Evolutionary conservation across 2,888 invertebrate species (phyloP).

Genomic region (Lasioglossum calceatum): DNA sequence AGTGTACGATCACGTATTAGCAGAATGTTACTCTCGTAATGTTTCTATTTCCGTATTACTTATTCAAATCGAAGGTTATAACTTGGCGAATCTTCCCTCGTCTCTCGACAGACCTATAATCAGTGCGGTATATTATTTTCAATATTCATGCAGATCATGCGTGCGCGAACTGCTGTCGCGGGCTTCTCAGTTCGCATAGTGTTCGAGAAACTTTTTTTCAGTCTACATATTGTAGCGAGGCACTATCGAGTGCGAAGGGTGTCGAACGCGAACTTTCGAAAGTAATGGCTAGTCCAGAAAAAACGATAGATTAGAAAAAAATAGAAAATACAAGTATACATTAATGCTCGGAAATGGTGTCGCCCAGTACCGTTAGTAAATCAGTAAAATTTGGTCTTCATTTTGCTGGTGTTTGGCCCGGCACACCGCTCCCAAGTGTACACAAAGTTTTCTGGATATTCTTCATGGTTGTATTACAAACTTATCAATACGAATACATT

Average conservation of each 20-base stretch:
- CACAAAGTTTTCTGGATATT: constrained; percentile 32
- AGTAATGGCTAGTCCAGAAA: not conserved
- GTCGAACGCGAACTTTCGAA: not conserved
- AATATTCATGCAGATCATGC: constrained; percentile 4
- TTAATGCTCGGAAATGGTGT: not conserved
- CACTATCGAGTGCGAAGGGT: not conserved
- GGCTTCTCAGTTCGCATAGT: not conserved
- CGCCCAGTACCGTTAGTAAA: constrained; percentile 25
- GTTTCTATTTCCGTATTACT: not conserved
- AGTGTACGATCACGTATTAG: not conserved
- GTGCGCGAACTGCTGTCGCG: not conserved
- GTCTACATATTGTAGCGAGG: not conserved
- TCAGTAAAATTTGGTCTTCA: constrained; percentile 49
- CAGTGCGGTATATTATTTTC: not conserved
- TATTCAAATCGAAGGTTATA: not conserved
- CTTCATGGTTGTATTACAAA: constrained; percentile 25
- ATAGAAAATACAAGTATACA: not conserved
- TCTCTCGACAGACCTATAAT: not conserved
- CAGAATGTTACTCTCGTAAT: not conserved
- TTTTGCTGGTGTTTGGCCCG: constrained; percentile 52
- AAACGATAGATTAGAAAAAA: too few relatives aligned
- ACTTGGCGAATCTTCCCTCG: not conserved
- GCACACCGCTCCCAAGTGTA: constrained; percentile 21
- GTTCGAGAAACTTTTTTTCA: not conserved
- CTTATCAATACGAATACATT: constrained; percentile 53